Conservation (phyloP, 2,113 vertebrate genomes). For the Tylochromis polylepis region DNA sequence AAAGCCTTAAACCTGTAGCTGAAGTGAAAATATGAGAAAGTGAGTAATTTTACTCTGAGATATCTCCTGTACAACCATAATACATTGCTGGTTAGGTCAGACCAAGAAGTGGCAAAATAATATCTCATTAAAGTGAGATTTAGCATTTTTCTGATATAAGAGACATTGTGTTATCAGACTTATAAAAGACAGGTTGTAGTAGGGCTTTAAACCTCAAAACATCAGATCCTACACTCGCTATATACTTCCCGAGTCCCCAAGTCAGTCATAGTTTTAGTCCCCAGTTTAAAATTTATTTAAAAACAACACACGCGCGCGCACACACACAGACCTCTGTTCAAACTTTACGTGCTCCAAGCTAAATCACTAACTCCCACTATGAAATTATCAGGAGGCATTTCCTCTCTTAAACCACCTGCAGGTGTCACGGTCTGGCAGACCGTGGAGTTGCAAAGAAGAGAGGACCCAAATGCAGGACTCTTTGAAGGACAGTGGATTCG, state of each 20-base stretch:
- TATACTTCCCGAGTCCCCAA: fast-evolving
- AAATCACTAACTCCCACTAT: fast-evolving
- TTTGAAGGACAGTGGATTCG: too few species aligned
- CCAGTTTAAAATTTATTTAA: neutral
- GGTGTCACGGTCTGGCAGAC: too few species aligned
- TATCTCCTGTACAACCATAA: fast-evolving
- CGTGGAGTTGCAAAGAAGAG: too few species aligned
- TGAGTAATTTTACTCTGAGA: neutral
- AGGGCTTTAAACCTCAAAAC: neutral
- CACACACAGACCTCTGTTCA: too few species aligned
- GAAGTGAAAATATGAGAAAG: neutral
- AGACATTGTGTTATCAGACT: neutral
- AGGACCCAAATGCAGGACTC: too few species aligned
- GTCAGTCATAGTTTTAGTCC: neutral
- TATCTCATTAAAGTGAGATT: neutral
- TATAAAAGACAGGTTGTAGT: fast-evolving
- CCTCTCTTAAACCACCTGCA: neutral
- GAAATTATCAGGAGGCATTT: fast-evolving
- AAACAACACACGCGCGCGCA: too few species aligned
- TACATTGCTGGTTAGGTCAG: neutral
- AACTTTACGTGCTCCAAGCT: neutral
- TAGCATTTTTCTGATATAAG: neutral
- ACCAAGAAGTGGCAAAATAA: neutral
- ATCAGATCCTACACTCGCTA: fast-evolving
- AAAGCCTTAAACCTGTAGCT: neutral